Conservation (phyloP, 2,113 vertebrate species). For the Chlorodrepanis virens region DNA sequence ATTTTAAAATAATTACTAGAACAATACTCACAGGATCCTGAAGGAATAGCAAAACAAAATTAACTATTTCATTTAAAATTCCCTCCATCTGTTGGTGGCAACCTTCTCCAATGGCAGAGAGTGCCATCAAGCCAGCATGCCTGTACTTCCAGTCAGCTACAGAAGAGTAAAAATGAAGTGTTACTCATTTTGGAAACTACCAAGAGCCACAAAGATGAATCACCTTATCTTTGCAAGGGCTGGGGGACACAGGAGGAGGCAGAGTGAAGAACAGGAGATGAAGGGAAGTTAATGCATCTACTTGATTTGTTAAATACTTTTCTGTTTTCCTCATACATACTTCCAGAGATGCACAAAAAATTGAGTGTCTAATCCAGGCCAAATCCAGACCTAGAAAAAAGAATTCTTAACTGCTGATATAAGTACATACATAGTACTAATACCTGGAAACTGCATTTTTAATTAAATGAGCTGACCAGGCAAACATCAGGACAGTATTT, state of each 20-base stretch:
- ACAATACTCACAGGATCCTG: constrained; percentile 89
- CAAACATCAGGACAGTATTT: neutral
- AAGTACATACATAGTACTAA: neutral
- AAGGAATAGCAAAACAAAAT: constrained; percentile 93
- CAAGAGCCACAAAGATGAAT: neutral
- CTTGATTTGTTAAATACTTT: neutral
- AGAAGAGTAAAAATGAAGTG: neutral
- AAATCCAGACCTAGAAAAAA: neutral
- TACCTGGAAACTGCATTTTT: neutral
- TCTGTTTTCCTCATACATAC: neutral
- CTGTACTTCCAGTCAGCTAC: constrained; percentile 97
- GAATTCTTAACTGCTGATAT: neutral
- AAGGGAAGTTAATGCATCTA: neutral
- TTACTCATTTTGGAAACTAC: neutral
- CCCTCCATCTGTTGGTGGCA: constrained; percentile 99
- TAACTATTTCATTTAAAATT: constrained; percentile 95
- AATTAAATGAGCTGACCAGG: neutral
- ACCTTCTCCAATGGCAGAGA: constrained; percentile 96
- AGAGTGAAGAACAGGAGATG: neutral
- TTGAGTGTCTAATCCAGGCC: neutral
- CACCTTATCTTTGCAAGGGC: neutral
- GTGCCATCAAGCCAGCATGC: constrained; percentile 94
- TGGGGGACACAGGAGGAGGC: neutral
- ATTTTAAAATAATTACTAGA: neutral
- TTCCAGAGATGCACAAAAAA: neutral